Percentiles rank a stretch among this genome's conserved stretches.
phyloP scores from a whole-genome alignment of 2,888 invertebrate genomes.

The Myopa tessellatipennis region DNA sequence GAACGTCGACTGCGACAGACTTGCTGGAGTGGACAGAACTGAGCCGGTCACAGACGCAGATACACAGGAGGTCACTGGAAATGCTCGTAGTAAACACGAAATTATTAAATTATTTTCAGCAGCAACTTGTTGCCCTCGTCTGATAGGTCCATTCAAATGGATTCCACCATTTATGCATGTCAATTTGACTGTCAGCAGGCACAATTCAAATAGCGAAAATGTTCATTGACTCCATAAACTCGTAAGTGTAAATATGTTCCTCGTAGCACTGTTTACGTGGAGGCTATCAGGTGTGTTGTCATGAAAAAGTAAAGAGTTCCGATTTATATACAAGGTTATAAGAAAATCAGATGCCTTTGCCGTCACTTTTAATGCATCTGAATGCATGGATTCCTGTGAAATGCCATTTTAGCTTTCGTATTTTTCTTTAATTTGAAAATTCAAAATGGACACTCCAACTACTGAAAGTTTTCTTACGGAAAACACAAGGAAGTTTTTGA shows the following conservation, averaged over 20 bases:
- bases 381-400: no score
- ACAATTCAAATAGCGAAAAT: no score
- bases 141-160: not conserved
- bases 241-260: no score
- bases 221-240: no score
- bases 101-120: conserved; percentile 33
- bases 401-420: not conserved
- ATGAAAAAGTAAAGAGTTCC: no score
- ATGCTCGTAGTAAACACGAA: conserved; percentile 26
- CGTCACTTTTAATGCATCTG: no score
- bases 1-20: not conserved
- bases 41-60: not conserved
- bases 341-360: no score
- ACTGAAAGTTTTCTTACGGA: conserved; percentile 32
- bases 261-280: no score
- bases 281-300: no score
- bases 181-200: no score
- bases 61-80: conserved; percentile 4
- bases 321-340: no score
- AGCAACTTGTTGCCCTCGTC: conserved; percentile 37
- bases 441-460: conserved; percentile 37
- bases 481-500: conserved; percentile 11
- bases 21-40: not conserved
- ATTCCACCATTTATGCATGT: no score
- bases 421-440: conserved; percentile 35